Conservation (phyloP, 2,888 invertebrate species). For the Argyresthia goedartella region DNA sequence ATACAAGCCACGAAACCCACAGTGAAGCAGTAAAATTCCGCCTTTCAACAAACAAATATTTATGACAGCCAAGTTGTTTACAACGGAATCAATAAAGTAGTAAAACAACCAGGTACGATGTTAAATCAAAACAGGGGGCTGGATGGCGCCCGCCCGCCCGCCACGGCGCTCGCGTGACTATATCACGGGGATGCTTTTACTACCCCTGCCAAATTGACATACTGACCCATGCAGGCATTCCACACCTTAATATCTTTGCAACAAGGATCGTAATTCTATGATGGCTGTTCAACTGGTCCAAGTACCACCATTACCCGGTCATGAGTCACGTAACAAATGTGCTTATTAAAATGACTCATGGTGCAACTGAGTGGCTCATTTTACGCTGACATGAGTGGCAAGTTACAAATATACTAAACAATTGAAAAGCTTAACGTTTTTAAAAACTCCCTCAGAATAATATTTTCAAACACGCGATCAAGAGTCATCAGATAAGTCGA, state of each 20-base stretch:
- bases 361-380: conserved; percentile 1
- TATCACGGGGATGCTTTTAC: conserved; percentile 15
- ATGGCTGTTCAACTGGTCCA: conserved; percentile 10
- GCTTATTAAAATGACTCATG: conserved; percentile 49
- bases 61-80: conserved; percentile 25
- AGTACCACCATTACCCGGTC: conserved; percentile 46
- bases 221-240: not conserved
- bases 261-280: not conserved
- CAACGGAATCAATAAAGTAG: conserved; percentile 40
- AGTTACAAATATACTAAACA: too few species aligned
- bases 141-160: too few species aligned
- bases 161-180: conserved; percentile 51
- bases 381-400: conserved; percentile 2
- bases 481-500: too few species aligned
- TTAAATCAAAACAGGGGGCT: conserved; percentile 26
- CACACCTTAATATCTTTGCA: not conserved
- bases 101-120: conserved; percentile 12
- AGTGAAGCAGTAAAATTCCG: not conserved
- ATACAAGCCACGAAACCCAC: too few species aligned
- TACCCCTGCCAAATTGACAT: not conserved
- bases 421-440: too few species aligned
- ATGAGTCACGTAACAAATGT: conserved; percentile 52
- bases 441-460: too few species aligned
- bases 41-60: conserved; percentile 16
- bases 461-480: too few species aligned